Percentiles rank a stretch among this genome's conserved stretches.
These are phyloP conservation scores for Nymphalis polychloros DNA, from an alignment of 2,888 invertebrate species.

Conservation along the genomic window DNA sequence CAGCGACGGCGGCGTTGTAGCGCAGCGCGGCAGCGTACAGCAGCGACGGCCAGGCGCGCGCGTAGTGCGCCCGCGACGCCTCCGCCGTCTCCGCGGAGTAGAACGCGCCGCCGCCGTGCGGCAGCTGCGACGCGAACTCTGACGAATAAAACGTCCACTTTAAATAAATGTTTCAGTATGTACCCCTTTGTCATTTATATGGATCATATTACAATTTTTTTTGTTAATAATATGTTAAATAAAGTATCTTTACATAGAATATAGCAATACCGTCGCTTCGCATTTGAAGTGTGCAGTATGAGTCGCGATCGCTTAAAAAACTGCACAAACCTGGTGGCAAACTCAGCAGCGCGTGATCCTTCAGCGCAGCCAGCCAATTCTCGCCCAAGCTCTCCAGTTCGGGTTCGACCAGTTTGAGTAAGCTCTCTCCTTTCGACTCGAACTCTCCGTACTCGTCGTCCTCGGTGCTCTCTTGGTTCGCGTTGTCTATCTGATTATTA, in stretches of 20 bases:
- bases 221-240: too few relatives aligned
- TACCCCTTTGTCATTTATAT: too few relatives aligned
- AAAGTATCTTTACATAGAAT: too few relatives aligned
- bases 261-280: too few relatives aligned
- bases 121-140: conserved; percentile 97
- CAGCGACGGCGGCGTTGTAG: conserved; percentile 50
- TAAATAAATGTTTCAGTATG: background rate
- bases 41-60: conserved; percentile 96
- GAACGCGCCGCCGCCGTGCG: conserved; percentile 98
- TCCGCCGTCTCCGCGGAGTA: conserved; percentile 98
- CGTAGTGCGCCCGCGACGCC: conserved; percentile 94
- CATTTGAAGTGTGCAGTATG: too few relatives aligned
- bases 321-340: conserved; percentile 86
- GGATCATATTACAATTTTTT: too few relatives aligned
- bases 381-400: conserved; percentile 95
- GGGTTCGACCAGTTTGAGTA: conserved; percentile 95
- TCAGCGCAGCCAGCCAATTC: conserved; percentile 97
- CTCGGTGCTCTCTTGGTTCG: conserved; percentile 50
- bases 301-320: background rate
- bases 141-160: conserved; percentile 19
- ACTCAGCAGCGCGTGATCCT: conserved; percentile 96
- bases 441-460: conserved; percentile 87
- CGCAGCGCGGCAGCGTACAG: conserved; percentile 94
- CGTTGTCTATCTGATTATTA: conserved; percentile 65
- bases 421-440: conserved; percentile 89